Evolutionary conservation across 2,797 vertebrate genomes (phyloP), one percentile per base, ranked within the genome.

Genomic region (Neosilurus hyrtlii): DNA sequence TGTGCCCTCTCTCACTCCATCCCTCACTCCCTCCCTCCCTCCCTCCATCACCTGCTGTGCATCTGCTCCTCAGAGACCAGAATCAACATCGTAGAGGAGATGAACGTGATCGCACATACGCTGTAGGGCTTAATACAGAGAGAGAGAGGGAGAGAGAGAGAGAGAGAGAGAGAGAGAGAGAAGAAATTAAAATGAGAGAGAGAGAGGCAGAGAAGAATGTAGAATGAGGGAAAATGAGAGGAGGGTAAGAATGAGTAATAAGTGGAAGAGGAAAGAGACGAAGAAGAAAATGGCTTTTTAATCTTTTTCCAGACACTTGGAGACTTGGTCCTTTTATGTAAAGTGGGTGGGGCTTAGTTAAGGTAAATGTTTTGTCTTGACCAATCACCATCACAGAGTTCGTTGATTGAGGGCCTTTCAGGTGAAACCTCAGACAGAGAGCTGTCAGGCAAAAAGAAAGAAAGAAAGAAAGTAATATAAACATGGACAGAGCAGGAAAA

Each of bases 61-160:
- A 43, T 74, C 56, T 65, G 57, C 62, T 86, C 83, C 75, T 68
- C 35, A 62, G 82, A 84, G 82, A 82, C 22, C 57, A 43, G 59
- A 81, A 86, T 78, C 49, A 82, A 72, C 75, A 82, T 63, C 62
- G 79, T 67, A 67, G 84, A 86, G 80, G 82, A 73, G 76, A 63
- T 43, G 65, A 37, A 79, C 67, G 67, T 88, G 81, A 57, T 86
- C 56, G 75, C 81, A 85, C 81, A 86, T 90, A 85, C 73, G 54
- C 72, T 67, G n/a, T 62, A 76, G 66, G 79, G 83, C 79, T 87
- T 67, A 84, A 16, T 51, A 86, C 59, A 24, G 24, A 70, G 74
- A 82, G 79, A 82, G 37, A 62, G 56, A 78, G 71, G 35, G 71
- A 75, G 78, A 59, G 22, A 52, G 56, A 62, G 67, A n/a, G 1